phyloP scores from a whole-genome alignment of 1,140 invertebrate genomes.

The Sinella curviseta region DNA sequence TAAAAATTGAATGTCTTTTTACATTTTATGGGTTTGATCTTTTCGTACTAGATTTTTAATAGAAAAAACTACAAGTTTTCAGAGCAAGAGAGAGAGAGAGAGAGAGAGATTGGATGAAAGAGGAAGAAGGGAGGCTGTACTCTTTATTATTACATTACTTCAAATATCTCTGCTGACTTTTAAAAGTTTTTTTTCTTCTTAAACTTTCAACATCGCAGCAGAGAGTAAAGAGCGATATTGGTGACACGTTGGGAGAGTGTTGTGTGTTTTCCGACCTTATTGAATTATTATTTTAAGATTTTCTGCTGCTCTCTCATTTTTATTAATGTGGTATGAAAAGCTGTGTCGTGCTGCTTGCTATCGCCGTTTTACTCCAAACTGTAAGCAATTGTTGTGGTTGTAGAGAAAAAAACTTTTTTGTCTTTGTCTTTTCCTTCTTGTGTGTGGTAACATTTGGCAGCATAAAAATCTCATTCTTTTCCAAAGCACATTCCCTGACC shows the following conservation, averaged over 20 bases:
- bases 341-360: neutral
- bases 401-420: slow-evolving; percentile 12
- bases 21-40: slow-evolving; percentile 23
- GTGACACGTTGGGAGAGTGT: neutral
- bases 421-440: neutral
- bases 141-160: neutral
- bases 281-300: slow-evolving; percentile 27
- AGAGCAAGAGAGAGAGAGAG: too few species aligned
- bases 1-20: slow-evolving; percentile 24
- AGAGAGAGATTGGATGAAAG: neutral
- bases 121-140: neutral
- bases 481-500: slow-evolving; percentile 18
- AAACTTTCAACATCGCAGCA: slow-evolving; percentile 14
- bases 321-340: slow-evolving; percentile 26
- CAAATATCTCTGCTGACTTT: neutral
- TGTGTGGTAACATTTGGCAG: slow-evolving; percentile 17
- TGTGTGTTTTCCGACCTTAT: neutral
- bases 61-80: neutral
- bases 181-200: neutral
- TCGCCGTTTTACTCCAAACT: neutral
- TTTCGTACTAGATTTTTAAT: neutral
- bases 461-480: slow-evolving; percentile 20
- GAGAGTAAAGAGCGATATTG: neutral
- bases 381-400: slow-evolving; percentile 21
- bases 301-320: slow-evolving; percentile 6